Percentiles rank a stretch among this genome's conserved stretches.
Evolutionary conservation across 2,113 vertebrate species (phyloP).

Genomic region (Bubalus kerabau): DNA sequence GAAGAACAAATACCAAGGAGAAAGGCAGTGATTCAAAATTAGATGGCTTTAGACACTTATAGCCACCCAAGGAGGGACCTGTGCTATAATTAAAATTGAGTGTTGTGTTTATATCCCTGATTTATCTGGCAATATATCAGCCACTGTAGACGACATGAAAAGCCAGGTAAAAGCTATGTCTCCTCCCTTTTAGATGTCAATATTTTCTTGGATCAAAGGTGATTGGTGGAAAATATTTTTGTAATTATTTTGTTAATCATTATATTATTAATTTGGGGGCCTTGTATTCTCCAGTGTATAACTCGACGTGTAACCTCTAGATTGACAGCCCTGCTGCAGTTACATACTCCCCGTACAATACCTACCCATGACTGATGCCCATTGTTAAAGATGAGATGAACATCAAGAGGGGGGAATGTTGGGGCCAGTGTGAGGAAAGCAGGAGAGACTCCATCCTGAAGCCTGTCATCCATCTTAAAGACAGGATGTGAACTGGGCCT

Average conservation of each 20-base stretch:
- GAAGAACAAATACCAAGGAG: neutral
- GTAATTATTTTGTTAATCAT: neutral
- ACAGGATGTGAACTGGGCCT: neutral
- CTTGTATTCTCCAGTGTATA: neutral
- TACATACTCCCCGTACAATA: neutral
- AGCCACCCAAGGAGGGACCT: neutral
- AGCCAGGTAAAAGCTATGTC: neutral
- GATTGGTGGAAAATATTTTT: neutral
- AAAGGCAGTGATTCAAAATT: neutral
- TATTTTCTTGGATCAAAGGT: neutral
- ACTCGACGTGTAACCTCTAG: neutral
- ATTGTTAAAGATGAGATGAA: neutral
- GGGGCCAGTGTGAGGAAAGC: neutral
- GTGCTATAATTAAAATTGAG: neutral
- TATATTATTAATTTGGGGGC: neutral
- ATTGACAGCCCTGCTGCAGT: neutral
- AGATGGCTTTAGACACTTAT: neutral
- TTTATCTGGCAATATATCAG: neutral
- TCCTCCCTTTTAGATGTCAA: neutral
- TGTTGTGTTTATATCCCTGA: neutral
- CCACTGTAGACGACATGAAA: neutral
- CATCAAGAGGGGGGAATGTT: neutral
- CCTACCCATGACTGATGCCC: neutral
- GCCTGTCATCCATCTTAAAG: neutral
- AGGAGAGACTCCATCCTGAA: neutral